Percentiles rank a stretch among this genome's conserved stretches.
These are phyloP conservation scores for Eulithis testata DNA, from an alignment of 2,888 invertebrate species.

Conservation along the genomic window DNA sequence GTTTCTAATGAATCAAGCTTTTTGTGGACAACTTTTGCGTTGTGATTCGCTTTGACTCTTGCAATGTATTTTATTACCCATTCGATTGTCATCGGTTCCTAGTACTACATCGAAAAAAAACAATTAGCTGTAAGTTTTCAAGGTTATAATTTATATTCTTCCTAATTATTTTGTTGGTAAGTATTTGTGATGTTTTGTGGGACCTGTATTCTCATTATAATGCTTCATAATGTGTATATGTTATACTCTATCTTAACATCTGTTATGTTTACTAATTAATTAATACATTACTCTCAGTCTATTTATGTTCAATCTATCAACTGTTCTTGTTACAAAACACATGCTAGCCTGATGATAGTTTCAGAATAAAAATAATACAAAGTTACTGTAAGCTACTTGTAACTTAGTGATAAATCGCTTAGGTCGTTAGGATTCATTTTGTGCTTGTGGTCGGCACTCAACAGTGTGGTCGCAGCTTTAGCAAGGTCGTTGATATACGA, in stretches of 20 bases:
- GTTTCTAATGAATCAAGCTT: conserved; percentile 36
- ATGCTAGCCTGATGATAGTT: conserved; percentile 19
- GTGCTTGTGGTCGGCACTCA: conserved; percentile 13
- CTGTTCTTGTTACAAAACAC: conserved; percentile 19
- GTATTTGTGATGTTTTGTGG: neutral
- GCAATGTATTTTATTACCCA: conserved; percentile 7
- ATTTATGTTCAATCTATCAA: conserved; percentile 12
- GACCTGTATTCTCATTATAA: neutral
- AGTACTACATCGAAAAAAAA: neutral
- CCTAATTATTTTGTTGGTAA: neutral
- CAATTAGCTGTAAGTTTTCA: neutral
- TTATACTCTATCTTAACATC: neutral
- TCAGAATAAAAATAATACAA: conserved; percentile 21
- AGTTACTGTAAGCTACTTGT: conserved; percentile 14
- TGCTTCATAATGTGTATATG: neutral
- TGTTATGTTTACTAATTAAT: conserved; percentile 17
- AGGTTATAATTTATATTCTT: neutral
- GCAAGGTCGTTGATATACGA: conserved; percentile 67
- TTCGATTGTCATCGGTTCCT: conserved; percentile 1
- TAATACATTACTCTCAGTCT: conserved; percentile 4
- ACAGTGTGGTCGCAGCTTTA: conserved; percentile 50
- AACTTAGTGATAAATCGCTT: conserved; percentile 23
- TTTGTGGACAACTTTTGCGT: conserved; percentile 20
- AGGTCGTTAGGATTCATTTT: conserved; percentile 20
- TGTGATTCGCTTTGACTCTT: conserved; percentile 15